Percentiles rank a stretch among this genome's conserved stretches.
Conservation (phyloP, 2,113 vertebrate species). For the Grus americana region DNA sequence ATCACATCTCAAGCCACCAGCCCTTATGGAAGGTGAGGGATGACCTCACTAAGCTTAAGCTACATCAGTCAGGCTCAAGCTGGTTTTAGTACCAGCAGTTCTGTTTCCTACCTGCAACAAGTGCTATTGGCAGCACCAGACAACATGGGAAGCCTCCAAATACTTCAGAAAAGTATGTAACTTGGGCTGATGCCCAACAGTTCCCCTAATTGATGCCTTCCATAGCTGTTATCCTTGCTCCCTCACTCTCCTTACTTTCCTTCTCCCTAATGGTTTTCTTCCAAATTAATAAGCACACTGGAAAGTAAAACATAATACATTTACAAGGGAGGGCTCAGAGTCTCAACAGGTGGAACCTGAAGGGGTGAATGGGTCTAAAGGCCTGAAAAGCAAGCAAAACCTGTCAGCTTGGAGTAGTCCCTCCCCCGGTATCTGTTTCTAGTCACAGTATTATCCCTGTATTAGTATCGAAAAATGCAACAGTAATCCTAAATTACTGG, state of each 20-base stretch:
- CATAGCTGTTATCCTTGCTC: neutral
- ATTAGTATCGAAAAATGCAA: neutral
- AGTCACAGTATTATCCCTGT: neutral
- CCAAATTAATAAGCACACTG: neutral
- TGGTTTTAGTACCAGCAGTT: neutral
- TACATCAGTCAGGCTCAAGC: neutral
- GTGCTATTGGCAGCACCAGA: neutral
- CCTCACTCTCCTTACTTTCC: neutral
- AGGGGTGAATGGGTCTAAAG: neutral
- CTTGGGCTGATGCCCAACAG: accelerated
- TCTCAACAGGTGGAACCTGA: neutral
- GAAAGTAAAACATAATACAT: neutral
- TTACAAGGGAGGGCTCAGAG: neutral
- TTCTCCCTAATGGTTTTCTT: neutral
- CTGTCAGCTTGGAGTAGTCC: neutral
- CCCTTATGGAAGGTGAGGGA: neutral
- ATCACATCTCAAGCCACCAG: accelerated
- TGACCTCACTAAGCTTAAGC: neutral
- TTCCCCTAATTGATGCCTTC: neutral
- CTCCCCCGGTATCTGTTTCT: neutral
- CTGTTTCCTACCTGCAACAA: neutral
- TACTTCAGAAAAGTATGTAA: neutral
- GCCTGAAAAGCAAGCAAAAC: neutral
- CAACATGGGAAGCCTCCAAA: neutral
- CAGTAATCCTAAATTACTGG: neutral